phyloP scores from a whole-genome alignment of 2,797 vertebrate genomes.

The Labroides dimidiatus region DNA sequence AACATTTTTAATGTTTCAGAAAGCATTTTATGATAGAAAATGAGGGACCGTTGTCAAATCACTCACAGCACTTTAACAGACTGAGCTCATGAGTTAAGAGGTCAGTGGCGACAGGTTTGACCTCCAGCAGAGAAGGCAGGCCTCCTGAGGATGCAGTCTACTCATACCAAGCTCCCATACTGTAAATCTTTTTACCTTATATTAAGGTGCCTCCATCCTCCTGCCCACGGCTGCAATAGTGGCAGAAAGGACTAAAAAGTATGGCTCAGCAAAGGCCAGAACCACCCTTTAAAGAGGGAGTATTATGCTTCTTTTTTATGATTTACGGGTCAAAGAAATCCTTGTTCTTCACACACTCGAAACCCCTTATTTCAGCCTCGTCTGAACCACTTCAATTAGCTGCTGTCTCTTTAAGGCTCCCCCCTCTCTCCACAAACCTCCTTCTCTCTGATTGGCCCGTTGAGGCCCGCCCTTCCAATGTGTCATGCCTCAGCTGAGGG shows the following conservation, averaged over 20 bases:
- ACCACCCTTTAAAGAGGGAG: too few relatives aligned
- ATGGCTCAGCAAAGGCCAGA: background rate
- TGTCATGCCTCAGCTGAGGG: too few relatives aligned
- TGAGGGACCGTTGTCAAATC: background rate
- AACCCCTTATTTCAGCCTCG: too few relatives aligned
- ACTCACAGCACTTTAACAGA: background rate
- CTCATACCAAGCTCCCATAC: background rate
- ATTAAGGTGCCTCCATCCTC: background rate
- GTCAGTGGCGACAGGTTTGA: background rate
- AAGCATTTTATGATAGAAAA: background rate
- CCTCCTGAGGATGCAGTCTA: background rate
- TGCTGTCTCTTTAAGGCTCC: too few relatives aligned
- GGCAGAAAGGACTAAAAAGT: too few relatives aligned
- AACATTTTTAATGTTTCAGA: constrained; percentile 8
- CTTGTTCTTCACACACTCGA: too few relatives aligned
- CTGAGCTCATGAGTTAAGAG: background rate
- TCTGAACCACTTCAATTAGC: too few relatives aligned
- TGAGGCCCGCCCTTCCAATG: too few relatives aligned
- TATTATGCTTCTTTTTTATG: too few relatives aligned
- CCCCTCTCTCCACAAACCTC: too few relatives aligned
- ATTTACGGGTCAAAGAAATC: too few relatives aligned
- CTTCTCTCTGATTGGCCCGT: too few relatives aligned
- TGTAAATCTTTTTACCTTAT: background rate
- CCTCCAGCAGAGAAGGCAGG: background rate
- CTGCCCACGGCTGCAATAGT: background rate